These are phyloP conservation scores for Apis laboriosa DNA, from an alignment of 1,140 invertebrate species.

Conservation along the genomic window DNA sequence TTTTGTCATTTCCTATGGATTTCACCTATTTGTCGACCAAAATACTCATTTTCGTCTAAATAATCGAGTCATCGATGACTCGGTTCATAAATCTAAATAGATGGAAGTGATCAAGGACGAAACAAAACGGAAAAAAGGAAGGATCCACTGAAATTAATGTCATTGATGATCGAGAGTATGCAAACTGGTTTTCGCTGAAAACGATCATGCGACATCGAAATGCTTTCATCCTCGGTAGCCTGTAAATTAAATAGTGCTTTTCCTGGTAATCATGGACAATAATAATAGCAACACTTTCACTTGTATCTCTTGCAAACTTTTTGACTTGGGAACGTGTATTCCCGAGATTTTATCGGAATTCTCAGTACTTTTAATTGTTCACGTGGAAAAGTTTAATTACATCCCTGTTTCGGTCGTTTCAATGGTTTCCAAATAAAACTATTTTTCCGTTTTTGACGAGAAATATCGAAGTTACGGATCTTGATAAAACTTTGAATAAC, in stretches of 20 bases:
- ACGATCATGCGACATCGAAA: background rate
- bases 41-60: constrained; percentile 12
- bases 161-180: background rate
- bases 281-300: constrained; percentile 22
- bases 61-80: background rate
- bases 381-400: background rate
- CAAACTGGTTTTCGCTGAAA: background rate
- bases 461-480: too few relatives aligned
- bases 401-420: background rate
- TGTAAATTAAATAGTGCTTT: background rate
- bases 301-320: background rate
- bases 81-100: background rate
- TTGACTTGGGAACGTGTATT: background rate
- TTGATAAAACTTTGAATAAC: too few relatives aligned
- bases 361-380: background rate
- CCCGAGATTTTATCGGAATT: background rate
- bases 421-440: background rate
- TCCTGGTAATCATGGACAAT: background rate
- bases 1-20: constrained; percentile 48
- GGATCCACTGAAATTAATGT: background rate
- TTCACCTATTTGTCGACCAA: constrained; percentile 12
- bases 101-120: background rate
- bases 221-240: background rate
- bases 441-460: background rate
- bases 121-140: background rate